Percentiles rank a stretch among this genome's conserved stretches.
Conservation (phyloP, 2,797 vertebrate genomes). For the Microcaecilia unicolor region DNA sequence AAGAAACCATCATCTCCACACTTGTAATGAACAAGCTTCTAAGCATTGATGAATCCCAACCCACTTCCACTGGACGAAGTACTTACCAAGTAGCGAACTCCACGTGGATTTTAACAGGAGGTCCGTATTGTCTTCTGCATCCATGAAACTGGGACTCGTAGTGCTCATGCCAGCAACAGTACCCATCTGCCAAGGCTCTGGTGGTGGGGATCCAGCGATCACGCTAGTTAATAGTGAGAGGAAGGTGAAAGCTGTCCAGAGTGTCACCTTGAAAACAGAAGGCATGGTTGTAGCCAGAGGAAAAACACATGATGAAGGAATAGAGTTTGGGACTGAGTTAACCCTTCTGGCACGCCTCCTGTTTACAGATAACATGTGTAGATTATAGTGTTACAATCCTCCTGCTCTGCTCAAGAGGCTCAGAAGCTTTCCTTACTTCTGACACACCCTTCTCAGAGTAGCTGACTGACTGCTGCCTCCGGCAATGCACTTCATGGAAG, state of each 20-base stretch:
- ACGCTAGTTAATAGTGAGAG: conserved; percentile 36
- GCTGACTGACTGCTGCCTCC: too few species aligned
- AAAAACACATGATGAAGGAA: not conserved
- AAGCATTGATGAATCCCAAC: not conserved
- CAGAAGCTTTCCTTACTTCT: too few species aligned
- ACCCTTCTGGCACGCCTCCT: too few species aligned
- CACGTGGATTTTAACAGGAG: not conserved
- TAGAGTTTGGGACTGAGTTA: too few species aligned
- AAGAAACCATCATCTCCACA: too few species aligned
- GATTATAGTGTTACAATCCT: too few species aligned
- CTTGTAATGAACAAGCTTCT: not conserved
- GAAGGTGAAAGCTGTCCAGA: conserved; percentile 33
- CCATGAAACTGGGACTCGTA: not conserved
- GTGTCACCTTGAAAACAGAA: conserved; percentile 21
- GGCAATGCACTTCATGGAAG: too few species aligned
- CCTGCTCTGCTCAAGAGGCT: too few species aligned
- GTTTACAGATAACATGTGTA: too few species aligned
- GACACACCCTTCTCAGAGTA: too few species aligned
- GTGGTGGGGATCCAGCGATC: conserved; percentile 17
- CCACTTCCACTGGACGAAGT: too few species aligned
- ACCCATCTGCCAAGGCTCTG: conserved; percentile 6
- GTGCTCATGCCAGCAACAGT: not conserved
- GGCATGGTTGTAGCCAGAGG: not conserved
- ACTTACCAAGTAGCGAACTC: not conserved
- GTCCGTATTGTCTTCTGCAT: not conserved